phyloP scores from a whole-genome alignment of 2,797 vertebrate species.

The Aselliscus stoliczkanus region DNA sequence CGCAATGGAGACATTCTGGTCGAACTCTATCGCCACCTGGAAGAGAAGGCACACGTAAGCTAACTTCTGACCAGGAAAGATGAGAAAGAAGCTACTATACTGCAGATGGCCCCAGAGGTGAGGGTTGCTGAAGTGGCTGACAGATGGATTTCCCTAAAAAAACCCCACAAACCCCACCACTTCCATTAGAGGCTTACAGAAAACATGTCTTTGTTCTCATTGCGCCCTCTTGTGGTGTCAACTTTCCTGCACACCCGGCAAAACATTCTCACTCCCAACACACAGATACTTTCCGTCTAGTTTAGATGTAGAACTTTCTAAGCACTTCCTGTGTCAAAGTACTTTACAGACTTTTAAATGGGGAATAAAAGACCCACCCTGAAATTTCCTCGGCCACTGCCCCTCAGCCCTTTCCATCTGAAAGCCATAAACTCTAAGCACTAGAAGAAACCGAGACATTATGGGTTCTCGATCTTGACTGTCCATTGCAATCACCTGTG shows the following conservation, averaged over 20 bases:
- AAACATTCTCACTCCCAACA: neutral
- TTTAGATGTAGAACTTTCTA: neutral
- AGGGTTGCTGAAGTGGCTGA: neutral
- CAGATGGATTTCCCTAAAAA: rapidly evolving
- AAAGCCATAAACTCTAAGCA: neutral
- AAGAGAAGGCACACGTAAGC: neutral
- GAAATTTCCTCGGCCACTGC: neutral
- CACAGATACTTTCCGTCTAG: neutral
- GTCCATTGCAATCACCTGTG: neutral
- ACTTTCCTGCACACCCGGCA: neutral
- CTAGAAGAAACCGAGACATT: neutral
- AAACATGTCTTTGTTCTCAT: conserved; percentile 3
- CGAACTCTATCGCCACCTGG: conserved; percentile 96
- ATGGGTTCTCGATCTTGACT: neutral
- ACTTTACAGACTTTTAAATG: neutral
- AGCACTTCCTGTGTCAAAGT: neutral
- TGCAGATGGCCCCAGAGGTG: neutral
- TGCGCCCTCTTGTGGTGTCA: conserved; percentile 75
- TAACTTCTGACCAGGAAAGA: neutral
- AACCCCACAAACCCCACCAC: neutral
- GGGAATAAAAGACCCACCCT: neutral
- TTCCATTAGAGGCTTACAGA: rapidly evolving
- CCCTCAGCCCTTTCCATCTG: neutral
- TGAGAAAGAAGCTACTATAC: neutral
- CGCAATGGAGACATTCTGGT: conserved; percentile 91